phyloP scores from a whole-genome alignment of 2,797 vertebrate species.

The Fringilla coelebs region DNA sequence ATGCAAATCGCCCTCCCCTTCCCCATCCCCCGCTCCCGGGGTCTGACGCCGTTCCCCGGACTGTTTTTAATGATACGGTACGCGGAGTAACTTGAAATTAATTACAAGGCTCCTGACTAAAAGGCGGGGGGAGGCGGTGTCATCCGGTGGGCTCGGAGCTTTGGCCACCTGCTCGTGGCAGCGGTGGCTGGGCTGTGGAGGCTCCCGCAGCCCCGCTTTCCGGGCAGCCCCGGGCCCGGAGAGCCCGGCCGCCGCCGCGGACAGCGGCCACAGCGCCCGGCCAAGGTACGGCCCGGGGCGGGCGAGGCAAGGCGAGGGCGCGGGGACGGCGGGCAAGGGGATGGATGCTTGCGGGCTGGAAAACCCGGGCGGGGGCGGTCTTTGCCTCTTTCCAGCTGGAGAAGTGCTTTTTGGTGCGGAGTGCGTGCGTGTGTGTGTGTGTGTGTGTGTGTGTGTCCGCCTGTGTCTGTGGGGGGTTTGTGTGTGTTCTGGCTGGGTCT shows the following conservation, averaged over 20 bases:
- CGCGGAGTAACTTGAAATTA: conserved; percentile 73
- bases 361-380: background rate
- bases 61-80: conserved; percentile 62
- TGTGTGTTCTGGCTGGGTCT: background rate
- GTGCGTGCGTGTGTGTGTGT: background rate
- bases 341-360: background rate
- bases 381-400: background rate
- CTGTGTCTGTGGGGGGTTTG: background rate
- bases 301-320: background rate
- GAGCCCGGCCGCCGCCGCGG: background rate
- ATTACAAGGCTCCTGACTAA: conserved; percentile 70
- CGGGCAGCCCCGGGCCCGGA: background rate
- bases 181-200: background rate
- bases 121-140: background rate
- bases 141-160: background rate
- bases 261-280: background rate
- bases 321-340: background rate
- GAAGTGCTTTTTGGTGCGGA: background rate
- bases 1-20: conserved; percentile 60
- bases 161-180: background rate
- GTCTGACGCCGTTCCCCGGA: conserved; percentile 55
- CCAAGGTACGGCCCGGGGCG: conserved; percentile 14
- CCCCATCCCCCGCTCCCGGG: background rate
- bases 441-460: background rate
- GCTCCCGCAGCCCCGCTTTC: background rate